Conservation (phyloP, 2,888 invertebrate species). For the Orchesellides sinensis region DNA sequence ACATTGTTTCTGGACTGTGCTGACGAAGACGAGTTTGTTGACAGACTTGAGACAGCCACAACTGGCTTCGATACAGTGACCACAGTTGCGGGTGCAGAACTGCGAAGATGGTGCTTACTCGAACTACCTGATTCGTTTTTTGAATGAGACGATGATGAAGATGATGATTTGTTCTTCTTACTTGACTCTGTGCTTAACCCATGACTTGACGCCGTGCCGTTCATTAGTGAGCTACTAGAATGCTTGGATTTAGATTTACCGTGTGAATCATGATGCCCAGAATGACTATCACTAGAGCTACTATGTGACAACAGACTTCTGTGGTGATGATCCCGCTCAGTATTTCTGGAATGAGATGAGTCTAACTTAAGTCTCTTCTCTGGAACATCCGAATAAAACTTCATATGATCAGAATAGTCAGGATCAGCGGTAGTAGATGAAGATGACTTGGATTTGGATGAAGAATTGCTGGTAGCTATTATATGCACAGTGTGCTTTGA, state of each 20-base stretch:
- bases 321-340: constrained; percentile 22
- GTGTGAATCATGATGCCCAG: constrained; percentile 13
- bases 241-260: constrained; percentile 14
- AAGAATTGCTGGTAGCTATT: constrained; percentile 63
- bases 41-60: not conserved
- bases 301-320: constrained; percentile 5
- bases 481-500: constrained; percentile 69
- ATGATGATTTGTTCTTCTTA: constrained; percentile 38
- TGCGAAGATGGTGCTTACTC: constrained; percentile 34
- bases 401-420: constrained; percentile 59
- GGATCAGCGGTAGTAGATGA: too few relatives aligned
- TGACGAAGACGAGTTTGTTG: not conserved
- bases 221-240: constrained; percentile 15
- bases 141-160: constrained; percentile 25
- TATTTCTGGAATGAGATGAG: constrained; percentile 21
- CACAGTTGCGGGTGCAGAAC: constrained; percentile 17
- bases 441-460: constrained; percentile 26
- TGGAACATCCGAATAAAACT: constrained; percentile 63
- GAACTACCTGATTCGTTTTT: constrained; percentile 45
- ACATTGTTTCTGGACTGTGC: not conserved
- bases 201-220: constrained; percentile 44
- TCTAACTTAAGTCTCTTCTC: constrained; percentile 53
- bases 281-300: not conserved
- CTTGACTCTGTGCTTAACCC: constrained; percentile 6
- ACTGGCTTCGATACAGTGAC: constrained; percentile 33